A percentile compares a stretch with the other conserved stretches of the same genome.
These are phyloP conservation scores for Drosophila sordidapex DNA, from an alignment of 2,888 invertebrate genomes.

Conservation along the genomic window DNA sequence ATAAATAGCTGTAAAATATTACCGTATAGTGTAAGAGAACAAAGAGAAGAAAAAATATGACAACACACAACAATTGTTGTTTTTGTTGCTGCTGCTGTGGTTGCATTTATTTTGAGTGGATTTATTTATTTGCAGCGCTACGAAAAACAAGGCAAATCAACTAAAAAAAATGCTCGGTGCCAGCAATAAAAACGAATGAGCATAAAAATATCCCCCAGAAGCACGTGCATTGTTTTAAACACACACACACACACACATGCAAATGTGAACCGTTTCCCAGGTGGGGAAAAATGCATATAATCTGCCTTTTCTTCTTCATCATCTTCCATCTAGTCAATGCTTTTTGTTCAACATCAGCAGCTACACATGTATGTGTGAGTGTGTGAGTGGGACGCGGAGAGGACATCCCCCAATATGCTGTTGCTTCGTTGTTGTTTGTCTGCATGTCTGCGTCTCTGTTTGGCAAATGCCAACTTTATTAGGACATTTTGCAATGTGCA, in stretches of 20 bases:
- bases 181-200: slow-evolving; percentile 20
- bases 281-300: slow-evolving; percentile 47
- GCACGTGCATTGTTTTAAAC: slow-evolving; percentile 60
- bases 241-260: slow-evolving; percentile 63
- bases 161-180: slow-evolving; percentile 32
- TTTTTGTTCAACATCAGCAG: slow-evolving; percentile 45
- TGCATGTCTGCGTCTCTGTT: slow-evolving; percentile 67
- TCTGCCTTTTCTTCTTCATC: neutral
- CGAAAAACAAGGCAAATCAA: slow-evolving; percentile 40
- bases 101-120: slow-evolving; percentile 61
- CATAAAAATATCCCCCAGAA: slow-evolving; percentile 31
- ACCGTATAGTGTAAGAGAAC: slow-evolving; percentile 12
- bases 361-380: slow-evolving; percentile 14
- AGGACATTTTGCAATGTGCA: slow-evolving; percentile 57
- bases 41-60: slow-evolving; percentile 6
- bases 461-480: slow-evolving; percentile 80
- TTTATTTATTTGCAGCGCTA: slow-evolving; percentile 61
- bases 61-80: slow-evolving; percentile 27
- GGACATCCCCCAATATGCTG: slow-evolving; percentile 17
- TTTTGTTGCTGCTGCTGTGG: slow-evolving; percentile 35
- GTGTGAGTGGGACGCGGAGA: neutral
- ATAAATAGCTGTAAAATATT: slow-evolving; percentile 55
- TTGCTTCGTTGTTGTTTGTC: slow-evolving; percentile 54
- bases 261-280: slow-evolving; percentile 52
- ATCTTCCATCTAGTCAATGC: slow-evolving; percentile 13